A percentile compares a stretch with the other conserved stretches of the same genome.
Evolutionary conservation across 2,797 vertebrate species (phyloP).

Genomic region (Nannoperca obscura): DNA sequence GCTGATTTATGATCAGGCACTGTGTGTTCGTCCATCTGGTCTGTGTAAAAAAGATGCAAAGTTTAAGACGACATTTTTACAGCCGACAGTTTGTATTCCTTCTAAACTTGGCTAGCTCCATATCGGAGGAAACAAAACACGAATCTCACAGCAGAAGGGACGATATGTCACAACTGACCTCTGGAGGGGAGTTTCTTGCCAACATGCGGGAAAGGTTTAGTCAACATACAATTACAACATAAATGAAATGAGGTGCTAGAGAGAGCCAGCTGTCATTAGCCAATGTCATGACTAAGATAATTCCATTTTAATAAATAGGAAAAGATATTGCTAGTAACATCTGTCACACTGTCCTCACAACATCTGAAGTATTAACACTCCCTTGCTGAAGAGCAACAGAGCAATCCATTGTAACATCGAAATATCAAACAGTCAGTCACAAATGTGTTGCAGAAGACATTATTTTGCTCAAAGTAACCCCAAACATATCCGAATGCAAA

Average conservation of each 20-base stretch:
- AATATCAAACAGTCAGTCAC: background rate
- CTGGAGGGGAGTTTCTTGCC: conserved; percentile 6
- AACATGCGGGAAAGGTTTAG: background rate
- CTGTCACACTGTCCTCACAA: background rate
- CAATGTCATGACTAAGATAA: background rate
- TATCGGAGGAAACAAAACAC: conserved; percentile 48
- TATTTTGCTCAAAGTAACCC: background rate
- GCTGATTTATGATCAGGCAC: conserved; percentile 58
- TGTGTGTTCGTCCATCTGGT: conserved; percentile 59
- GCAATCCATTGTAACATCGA: too few species aligned
- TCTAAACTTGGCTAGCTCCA: conserved; percentile 49
- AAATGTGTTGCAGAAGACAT: background rate
- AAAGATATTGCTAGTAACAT: background rate
- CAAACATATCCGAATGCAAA: background rate
- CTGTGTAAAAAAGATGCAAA: conserved; percentile 54
- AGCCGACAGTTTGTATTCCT: conserved; percentile 36
- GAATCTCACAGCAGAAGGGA: conserved; percentile 12
- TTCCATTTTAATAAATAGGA: conserved; percentile 1
- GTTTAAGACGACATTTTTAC: conserved; percentile 56
- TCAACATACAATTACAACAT: background rate
- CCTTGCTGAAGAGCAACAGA: conserved; percentile 1
- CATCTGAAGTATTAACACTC: background rate
- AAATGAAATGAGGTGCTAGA: background rate
- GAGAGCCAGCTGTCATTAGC: conserved; percentile 1
- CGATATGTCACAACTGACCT: conserved; percentile 5